Base-by-base conservation (phyloP, 1,140 invertebrate genomes). In the Apis dorsata region DNA sequence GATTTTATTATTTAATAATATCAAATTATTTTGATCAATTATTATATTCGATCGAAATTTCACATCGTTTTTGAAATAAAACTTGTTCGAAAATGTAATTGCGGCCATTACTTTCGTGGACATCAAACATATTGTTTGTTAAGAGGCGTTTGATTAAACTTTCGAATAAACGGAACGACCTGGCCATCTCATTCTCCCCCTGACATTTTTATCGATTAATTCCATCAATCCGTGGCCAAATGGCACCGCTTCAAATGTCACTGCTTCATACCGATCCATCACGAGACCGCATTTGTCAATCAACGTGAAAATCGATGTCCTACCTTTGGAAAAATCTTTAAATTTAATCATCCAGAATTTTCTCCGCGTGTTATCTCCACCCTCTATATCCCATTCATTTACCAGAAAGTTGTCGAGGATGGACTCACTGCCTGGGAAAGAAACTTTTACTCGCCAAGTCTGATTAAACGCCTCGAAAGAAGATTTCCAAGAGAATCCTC, bases 231-330 rank as follows among this genome's bases (percentile, higher is more conserved):
- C 62, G n/a, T 17, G 7, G 55, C 0, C 24, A n/a, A 55, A 24
- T 12, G n/a, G 51, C 44, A 21, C 8, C 44, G 21, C 57, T 60
- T 17, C 53, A 80, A 28, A 66, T 78, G 79, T 84, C 68, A 76
- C 17, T 44, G 72, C 28, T 28, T 53, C 59, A 8, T 60, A 73
- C 73, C 63, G 59, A 68, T 66, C 62, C 55, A 17, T 28, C 51
- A 28, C 28, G 1, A 51, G 60, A n/a, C n/a, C 51, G 28, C 85
- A 81, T 81, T 89, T 85, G 85, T 84, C 85, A 89, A 86, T 90
- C 85, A 86, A 88, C 85, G 87, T 85, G 85, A 77, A 89, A 88
- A 90, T 80, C 13, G 55, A 62, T 66, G 57, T 73, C 53, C 28
- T 15, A 3, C 15, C 55, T 62, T 70, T 49, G 5, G 7, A 21